Base-by-base conservation (phyloP, 2,797 vertebrate genomes). In the Brachymystax lenok region DNA sequence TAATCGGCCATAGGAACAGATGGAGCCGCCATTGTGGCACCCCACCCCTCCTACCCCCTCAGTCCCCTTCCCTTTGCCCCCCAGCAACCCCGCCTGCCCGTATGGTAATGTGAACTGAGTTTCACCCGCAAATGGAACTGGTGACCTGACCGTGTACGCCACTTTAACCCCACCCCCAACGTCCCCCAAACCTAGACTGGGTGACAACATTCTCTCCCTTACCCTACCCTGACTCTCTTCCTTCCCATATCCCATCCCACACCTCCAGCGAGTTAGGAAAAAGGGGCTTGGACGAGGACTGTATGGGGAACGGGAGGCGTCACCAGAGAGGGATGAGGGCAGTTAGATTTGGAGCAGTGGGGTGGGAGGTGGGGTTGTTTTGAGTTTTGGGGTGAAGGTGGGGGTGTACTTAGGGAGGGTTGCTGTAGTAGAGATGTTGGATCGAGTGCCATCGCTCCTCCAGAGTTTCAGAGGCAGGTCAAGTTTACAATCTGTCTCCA, bases 41-140 rank as follows among this genome's bases (percentile, higher is more conserved):
- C 85, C 94, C 94, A 95, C 89, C 94, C 93, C 92, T 30, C 92
- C 92, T 30, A 14, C 35, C 51, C 46, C 5, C 54, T 40, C 63
- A 19, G 4, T 67, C 30, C 40, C 74, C 28, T n/a, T 2, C 5
- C 1, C 0, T 21, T 13, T 67, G 75, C 56, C 56, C n/a, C 6
- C 0, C 17, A 12, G 12, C 28, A 21, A 21, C 56, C 64, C 46
- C 51, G 83, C 77, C 69, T 96, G 97, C 97, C 98, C 97, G 96
- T 97, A 99, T 99, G 98, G 96, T 98, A 98, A 99, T 99, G 97
- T 99, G 98, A 98, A 98, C 97, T 96, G 95, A 95, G 96, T 96
- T 98, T 98, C 96, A 97, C 97, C 97, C 97, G 92, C 87, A 92
- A 93, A 96, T 96, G 90, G 94, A 92, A 94, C 94, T 86, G 86